Percentiles rank a stretch among this genome's conserved stretches.
Conservation (phyloP, 2,797 vertebrate species). For the Chromis chromis region DNA sequence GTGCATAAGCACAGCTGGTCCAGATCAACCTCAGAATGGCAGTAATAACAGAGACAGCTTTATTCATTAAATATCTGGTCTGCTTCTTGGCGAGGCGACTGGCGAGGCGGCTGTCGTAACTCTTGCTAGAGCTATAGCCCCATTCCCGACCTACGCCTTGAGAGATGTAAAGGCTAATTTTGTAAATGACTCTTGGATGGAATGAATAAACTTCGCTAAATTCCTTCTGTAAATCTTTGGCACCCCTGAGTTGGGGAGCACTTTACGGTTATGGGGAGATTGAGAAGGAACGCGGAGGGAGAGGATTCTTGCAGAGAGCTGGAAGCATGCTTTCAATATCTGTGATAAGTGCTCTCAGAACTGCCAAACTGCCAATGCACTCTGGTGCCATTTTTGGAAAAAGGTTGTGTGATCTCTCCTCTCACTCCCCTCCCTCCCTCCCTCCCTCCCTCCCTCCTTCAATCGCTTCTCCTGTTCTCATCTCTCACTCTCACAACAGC, state of each 20-base stretch:
- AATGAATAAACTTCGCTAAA: conserved; percentile 9
- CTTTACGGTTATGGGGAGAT: conserved; percentile 28
- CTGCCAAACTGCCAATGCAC: conserved; percentile 46
- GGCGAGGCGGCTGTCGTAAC: too few relatives aligned
- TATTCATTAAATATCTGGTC: background rate
- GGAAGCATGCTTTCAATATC: conserved; percentile 42
- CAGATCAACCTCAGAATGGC: background rate
- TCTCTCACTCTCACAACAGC: conserved; percentile 29
- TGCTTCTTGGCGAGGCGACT: too few relatives aligned
- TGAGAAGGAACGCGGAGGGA: conserved; percentile 6
- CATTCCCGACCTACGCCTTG: background rate
- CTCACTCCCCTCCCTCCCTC: conserved; percentile 21
- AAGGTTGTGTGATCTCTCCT: conserved; percentile 56
- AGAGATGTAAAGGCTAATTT: conserved; percentile 20
- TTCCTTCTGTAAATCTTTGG: conserved; percentile 18
- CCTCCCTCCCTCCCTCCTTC: conserved; percentile 20
- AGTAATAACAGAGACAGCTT: background rate
- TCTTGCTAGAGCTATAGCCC: background rate
- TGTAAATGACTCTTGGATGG: background rate
- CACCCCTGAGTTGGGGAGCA: conserved; percentile 20
- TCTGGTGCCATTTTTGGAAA: conserved; percentile 57
- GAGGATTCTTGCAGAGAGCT: conserved; percentile 45
- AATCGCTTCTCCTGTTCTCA: background rate
- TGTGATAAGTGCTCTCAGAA: conserved; percentile 59
- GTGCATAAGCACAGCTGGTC: too few relatives aligned